Conservation (phyloP, 2,113 vertebrate species). For the Lophochroa leadbeateri region DNA sequence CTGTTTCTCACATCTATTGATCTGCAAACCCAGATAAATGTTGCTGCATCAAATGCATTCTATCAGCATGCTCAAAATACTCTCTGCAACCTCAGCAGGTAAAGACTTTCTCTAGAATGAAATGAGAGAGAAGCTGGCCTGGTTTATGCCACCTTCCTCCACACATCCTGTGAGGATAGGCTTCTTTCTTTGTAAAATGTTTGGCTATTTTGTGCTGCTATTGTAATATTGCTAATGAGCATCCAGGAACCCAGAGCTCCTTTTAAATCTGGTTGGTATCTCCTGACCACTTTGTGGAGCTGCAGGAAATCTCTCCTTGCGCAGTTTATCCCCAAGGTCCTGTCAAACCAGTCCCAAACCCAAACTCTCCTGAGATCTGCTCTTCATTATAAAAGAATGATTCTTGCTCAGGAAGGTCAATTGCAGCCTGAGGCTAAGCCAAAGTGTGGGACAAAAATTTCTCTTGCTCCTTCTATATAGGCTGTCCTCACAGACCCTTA, state of each 20-base stretch:
- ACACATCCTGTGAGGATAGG: background rate
- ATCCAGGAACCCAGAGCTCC: background rate
- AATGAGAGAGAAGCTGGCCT: background rate
- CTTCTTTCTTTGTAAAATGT: background rate
- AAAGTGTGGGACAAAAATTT: background rate
- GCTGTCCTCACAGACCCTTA: background rate
- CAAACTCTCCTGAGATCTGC: background rate
- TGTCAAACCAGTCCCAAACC: background rate
- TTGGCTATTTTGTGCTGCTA: background rate
- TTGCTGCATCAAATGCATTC: background rate
- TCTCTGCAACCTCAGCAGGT: background rate
- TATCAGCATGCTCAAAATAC: background rate
- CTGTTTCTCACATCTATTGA: conserved; percentile 31
- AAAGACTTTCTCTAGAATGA: background rate
- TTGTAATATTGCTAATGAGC: background rate
- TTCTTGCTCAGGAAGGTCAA: background rate
- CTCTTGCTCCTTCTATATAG: background rate
- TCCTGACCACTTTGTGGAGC: background rate
- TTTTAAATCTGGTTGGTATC: background rate
- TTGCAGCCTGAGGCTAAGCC: background rate
- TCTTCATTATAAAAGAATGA: background rate
- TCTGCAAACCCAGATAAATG: background rate
- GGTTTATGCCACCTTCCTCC: background rate
- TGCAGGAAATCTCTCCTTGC: background rate
- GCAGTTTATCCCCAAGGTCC: background rate